Evolutionary conservation across 1,140 invertebrate species (phyloP).

Genomic region (Sinella curviseta): DNA sequence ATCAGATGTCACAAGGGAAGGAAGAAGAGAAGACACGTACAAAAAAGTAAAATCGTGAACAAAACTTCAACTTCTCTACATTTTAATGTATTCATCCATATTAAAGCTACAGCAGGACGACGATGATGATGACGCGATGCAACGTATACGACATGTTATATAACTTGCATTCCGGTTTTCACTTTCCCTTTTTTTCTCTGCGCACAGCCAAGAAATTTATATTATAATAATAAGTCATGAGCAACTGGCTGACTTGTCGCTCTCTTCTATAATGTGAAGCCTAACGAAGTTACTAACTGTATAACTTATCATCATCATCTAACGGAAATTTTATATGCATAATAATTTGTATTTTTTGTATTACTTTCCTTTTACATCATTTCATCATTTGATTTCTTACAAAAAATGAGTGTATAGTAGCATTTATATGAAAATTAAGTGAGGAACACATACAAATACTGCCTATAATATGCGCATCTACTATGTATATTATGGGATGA

Average conservation of each 20-base stretch:
- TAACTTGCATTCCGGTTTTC: too few species aligned
- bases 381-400: not conserved
- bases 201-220: too few species aligned
- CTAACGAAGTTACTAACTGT: not conserved
- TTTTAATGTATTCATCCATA: not conserved
- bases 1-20: conserved; percentile 27
- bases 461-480: too few species aligned
- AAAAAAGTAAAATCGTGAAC: not conserved
- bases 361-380: not conserved
- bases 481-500: too few species aligned
- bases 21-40: not conserved
- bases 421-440: too few species aligned
- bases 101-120: too few species aligned
- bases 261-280: too few species aligned
- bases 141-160: too few species aligned
- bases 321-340: not conserved
- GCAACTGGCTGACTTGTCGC: too few species aligned
- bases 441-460: not conserved
- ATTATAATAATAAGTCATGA: too few species aligned
- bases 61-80: not conserved
- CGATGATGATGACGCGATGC: too few species aligned
- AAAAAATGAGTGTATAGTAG: not conserved
- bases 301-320: not conserved
- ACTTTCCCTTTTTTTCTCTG: too few species aligned
- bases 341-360: not conserved